Evolutionary conservation across 2,888 invertebrate genomes (phyloP).

Genomic region (Xiphydria camelus): DNA sequence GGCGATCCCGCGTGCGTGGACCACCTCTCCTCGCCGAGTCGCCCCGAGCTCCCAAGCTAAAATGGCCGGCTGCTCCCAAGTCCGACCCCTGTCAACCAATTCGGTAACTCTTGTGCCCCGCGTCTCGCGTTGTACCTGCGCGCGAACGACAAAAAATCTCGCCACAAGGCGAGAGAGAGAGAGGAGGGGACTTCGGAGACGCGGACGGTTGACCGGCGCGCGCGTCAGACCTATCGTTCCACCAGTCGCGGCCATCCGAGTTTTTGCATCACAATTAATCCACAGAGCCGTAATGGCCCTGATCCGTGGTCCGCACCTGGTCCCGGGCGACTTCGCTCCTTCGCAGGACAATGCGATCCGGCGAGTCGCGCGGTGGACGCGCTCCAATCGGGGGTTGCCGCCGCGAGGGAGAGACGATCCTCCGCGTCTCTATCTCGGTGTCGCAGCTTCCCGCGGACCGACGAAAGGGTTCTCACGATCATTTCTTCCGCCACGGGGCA

Average conservation of each 20-base stretch:
- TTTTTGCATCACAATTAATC: conserved; percentile 53
- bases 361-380: conserved; percentile 17
- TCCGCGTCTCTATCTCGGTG: conserved; percentile 39
- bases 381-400: too few relatives aligned
- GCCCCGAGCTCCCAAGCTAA: too few relatives aligned
- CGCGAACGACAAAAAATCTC: conserved; percentile 19
- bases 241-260: conserved; percentile 43
- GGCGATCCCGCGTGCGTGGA: too few relatives aligned
- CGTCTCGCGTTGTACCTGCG: neutral
- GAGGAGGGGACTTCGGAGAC: neutral
- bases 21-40: too few relatives aligned
- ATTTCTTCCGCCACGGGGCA: too few relatives aligned
- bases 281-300: conserved; percentile 44
- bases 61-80: too few relatives aligned
- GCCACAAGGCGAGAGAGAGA: conserved; percentile 3
- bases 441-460: conserved; percentile 26
- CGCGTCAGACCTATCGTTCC: conserved; percentile 23
- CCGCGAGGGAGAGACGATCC: too few relatives aligned
- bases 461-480: too few relatives aligned
- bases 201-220: neutral
- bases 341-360: conserved; percentile 45
- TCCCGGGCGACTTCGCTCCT: conserved; percentile 27
- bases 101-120: too few relatives aligned
- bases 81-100: too few relatives aligned
- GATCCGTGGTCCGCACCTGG: conserved; percentile 50